A percentile compares a stretch with the other conserved stretches of the same genome.
Conservation (phyloP, 1,140 invertebrate species). For the Drepana arcuata region DNA sequence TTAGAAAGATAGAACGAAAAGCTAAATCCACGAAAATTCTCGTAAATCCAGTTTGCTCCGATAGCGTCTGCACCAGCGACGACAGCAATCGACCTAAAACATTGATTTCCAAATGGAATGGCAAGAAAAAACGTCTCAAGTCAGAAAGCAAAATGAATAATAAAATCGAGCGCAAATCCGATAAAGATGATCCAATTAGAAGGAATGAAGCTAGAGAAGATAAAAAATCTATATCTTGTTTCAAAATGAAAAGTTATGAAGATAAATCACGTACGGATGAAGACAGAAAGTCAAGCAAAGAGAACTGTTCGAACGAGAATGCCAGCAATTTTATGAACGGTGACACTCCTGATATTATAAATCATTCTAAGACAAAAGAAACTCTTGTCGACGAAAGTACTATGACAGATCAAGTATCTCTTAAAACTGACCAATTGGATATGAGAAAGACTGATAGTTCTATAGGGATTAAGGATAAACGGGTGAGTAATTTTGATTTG, state of each 20-base stretch:
- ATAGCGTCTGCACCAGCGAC: conserved; percentile 48
- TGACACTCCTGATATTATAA: conserved; percentile 51
- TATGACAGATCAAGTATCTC: conserved; percentile 33
- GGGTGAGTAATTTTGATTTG: conserved; percentile 31
- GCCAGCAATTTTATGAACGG: conserved; percentile 45
- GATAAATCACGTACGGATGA: conserved; percentile 50
- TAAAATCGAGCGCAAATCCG: conserved; percentile 30
- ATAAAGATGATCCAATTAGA: conserved; percentile 36
- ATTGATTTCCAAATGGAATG: conserved; percentile 48
- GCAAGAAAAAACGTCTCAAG: conserved; percentile 60
- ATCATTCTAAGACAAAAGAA: conserved; percentile 47
- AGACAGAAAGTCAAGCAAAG: conserved; percentile 40
- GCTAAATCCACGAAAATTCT: conserved; percentile 66
- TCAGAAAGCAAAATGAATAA: conserved; percentile 26
- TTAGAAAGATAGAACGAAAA: conserved; percentile 61
- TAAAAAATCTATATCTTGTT: conserved; percentile 61
- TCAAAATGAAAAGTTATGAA: conserved; percentile 57
- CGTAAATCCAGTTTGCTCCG: conserved; percentile 58
- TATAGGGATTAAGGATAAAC: conserved; percentile 28
- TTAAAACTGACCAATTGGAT: conserved; percentile 28
- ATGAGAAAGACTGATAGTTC: conserved; percentile 35
- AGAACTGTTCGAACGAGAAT: conserved; percentile 58
- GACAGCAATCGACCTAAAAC: conserved; percentile 53
- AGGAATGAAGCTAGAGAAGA: conserved; percentile 42
- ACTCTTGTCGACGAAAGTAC: conserved; percentile 42